Conservation (phyloP, 2,797 vertebrate species). For the Helarctos malayanus region DNA sequence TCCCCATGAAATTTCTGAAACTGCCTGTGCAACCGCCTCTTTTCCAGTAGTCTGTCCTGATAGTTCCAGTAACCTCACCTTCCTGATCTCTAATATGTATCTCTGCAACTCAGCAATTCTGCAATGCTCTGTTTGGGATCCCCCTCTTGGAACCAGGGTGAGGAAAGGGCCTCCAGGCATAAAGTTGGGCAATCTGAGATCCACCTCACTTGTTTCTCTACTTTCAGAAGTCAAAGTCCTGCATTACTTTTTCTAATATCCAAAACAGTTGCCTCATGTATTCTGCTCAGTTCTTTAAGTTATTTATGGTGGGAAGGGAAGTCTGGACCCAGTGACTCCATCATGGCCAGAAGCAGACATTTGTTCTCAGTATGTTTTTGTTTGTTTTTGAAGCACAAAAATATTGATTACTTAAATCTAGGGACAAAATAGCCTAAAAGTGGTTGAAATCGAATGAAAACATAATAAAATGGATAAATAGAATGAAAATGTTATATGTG, state of each 20-base stretch:
- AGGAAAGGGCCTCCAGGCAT: background rate
- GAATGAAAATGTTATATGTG: slow-evolving; percentile 30
- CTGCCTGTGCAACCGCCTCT: background rate
- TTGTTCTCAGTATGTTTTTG: background rate
- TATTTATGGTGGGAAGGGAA: background rate
- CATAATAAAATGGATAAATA: background rate
- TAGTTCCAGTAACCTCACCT: background rate
- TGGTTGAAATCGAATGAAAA: slow-evolving; percentile 22
- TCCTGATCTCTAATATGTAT: background rate
- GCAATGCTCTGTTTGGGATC: background rate
- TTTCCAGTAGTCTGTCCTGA: background rate
- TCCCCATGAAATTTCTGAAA: background rate
- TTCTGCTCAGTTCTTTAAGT: background rate
- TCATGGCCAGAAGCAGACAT: background rate
- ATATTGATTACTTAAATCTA: slow-evolving; percentile 40
- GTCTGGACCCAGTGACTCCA: background rate
- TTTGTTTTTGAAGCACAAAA: slow-evolving; percentile 4
- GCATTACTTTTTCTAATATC: background rate
- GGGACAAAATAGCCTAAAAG: background rate
- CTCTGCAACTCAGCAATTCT: background rate
- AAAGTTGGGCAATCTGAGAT: background rate
- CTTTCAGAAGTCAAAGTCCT: background rate
- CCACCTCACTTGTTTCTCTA: background rate
- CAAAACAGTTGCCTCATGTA: background rate
- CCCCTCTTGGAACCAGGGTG: background rate